Percentiles rank a stretch among this genome's conserved stretches.
These are phyloP conservation scores for Nothoprocta pentlandii DNA, from an alignment of 2,113 vertebrate species.

Conservation along the genomic window DNA sequence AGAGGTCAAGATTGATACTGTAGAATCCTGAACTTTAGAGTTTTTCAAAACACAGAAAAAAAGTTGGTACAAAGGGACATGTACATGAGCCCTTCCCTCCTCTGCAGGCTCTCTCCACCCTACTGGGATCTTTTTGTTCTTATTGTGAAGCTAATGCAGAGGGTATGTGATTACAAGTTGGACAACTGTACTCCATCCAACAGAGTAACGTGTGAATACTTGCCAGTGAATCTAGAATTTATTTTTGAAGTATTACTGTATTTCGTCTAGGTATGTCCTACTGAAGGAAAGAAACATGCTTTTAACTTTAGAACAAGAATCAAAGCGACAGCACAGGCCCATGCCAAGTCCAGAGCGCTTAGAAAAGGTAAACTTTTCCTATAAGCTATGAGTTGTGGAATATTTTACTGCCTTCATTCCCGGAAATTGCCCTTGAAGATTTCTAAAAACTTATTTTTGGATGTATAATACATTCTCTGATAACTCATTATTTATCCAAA, in stretches of 20 bases:
- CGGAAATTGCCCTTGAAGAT: neutral
- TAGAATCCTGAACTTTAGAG: neutral
- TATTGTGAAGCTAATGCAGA: rapidly evolving
- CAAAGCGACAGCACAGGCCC: constrained; percentile 83
- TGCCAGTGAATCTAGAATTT: neutral
- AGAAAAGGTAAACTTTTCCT: constrained; percentile 84
- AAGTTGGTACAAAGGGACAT: neutral
- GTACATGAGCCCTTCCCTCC: neutral
- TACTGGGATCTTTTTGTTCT: neutral
- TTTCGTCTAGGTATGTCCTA: constrained; percentile 90
- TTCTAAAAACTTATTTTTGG: neutral
- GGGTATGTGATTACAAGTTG: neutral
- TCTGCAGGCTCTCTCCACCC: neutral
- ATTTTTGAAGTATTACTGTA: neutral
- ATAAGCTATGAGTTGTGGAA: neutral
- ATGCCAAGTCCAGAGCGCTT: constrained; percentile 95
- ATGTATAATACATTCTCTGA: neutral
- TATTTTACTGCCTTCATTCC: neutral
- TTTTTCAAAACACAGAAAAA: neutral
- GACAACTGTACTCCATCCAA: neutral
- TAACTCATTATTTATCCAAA: neutral
- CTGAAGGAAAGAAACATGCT: constrained; percentile 98
- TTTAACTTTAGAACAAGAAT: constrained; percentile 91
- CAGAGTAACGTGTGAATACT: neutral
- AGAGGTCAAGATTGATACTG: neutral